Conservation (phyloP, 2,113 vertebrate species). For the Vulpes ferrilata region DNA sequence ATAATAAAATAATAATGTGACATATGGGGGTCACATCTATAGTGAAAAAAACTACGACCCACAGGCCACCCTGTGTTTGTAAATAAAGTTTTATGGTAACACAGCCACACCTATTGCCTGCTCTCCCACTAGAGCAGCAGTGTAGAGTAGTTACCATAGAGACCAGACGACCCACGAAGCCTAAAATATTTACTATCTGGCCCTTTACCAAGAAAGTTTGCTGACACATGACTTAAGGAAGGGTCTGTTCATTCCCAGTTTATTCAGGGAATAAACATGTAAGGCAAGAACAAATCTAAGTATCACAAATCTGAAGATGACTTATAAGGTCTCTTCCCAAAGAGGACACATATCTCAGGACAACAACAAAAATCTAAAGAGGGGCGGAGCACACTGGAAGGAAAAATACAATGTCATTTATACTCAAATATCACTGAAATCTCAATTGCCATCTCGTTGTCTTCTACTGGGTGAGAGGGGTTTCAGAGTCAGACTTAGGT, state of each 20-base stretch:
- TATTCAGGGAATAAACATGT: not conserved
- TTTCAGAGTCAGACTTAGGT: not conserved
- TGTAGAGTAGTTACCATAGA: not conserved
- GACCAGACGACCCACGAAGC: not conserved
- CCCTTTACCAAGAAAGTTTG: not conserved
- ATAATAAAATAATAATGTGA: not conserved
- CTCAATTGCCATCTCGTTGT: not conserved
- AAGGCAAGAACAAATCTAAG: not conserved
- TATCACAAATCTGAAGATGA: not conserved
- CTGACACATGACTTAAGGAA: not conserved
- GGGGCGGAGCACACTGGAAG: not conserved
- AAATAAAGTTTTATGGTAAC: not conserved
- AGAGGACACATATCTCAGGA: not conserved
- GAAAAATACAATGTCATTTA: not conserved
- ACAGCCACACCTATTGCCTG: not conserved
- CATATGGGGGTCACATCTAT: not conserved
- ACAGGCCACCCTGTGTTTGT: not conserved
- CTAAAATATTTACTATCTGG: conserved; percentile 4
- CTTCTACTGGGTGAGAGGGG: not conserved
- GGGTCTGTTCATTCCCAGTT: not conserved
- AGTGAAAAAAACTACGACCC: not conserved
- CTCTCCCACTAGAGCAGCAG: not conserved
- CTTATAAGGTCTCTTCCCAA: not conserved
- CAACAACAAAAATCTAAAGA: not conserved
- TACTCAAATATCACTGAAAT: not conserved